phyloP scores from a whole-genome alignment of 2,888 invertebrate species.

The Agapetus fuscipes region DNA sequence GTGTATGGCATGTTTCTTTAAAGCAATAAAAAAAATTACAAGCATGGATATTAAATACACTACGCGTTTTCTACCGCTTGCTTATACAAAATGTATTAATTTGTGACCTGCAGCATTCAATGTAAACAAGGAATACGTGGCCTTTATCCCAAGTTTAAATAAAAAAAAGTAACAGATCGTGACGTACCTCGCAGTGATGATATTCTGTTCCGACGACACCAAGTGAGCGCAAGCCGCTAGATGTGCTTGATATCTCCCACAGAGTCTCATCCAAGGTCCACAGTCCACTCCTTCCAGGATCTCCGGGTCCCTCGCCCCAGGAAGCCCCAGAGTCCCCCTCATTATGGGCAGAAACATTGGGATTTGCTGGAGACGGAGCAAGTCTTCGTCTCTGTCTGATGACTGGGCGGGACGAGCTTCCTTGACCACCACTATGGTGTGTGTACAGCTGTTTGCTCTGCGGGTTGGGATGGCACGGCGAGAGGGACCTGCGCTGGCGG shows the following conservation, averaged over 20 bases:
- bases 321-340: constrained; percentile 76
- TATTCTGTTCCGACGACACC: constrained; percentile 71
- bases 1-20: no score
- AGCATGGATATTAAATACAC: no score
- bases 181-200: constrained; percentile 61
- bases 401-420: constrained; percentile 52
- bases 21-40: no score
- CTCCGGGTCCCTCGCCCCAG: constrained; percentile 79
- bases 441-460: constrained; percentile 32
- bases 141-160: no score
- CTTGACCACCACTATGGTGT: constrained; percentile 77
- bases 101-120: no score
- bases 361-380: constrained; percentile 63
- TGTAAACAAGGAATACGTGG: no score
- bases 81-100: no score
- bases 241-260: constrained; percentile 75
- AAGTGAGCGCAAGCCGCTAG: constrained; percentile 73
- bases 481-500: constrained; percentile 2
- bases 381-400: constrained; percentile 66
- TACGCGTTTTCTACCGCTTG: no score
- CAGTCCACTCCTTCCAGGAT: constrained; percentile 60
- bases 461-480: constrained; percentile 7
- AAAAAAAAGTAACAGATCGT: no score
- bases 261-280: constrained; percentile 57
- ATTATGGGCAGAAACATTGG: constrained; percentile 91